Evolutionary conservation across 2,797 vertebrate species (phyloP), one percentile per base, ranked within the genome.

Genomic region (Menidia menidia): DNA sequence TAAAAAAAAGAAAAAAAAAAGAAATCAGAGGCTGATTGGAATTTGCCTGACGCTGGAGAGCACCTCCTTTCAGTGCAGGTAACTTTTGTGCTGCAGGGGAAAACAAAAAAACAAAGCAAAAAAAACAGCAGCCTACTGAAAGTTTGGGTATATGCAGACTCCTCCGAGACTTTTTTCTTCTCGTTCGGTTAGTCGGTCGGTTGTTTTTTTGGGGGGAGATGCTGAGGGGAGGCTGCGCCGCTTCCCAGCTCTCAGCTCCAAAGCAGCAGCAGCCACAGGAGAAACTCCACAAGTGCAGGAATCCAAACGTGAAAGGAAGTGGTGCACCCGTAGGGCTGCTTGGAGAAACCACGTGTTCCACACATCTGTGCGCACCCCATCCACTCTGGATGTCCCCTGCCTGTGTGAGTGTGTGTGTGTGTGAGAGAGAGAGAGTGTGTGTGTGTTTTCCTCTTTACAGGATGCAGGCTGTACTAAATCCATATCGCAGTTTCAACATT

Each of bases 311-410:
- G 81, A 86, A 81, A 92, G 91, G 92, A 92, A 88, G 90, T 82
- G 77, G 70, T 19, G 87, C 76, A 80, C 74, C 88, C 67, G 83
- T 19, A 80, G 81, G 82, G 81, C 88, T 89, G 87, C 86, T 75
- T 45, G 77, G 73, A 76, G 78, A 84, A 87, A 92, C 91, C 93
- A 93, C 93, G 93, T 95, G 93, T 81, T 91, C 91, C 90, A 33
- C 84, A 91, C 92, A 92, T 93, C 84, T 90, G 89, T 77, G 61
- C 73, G 75, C 87, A 84, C 69, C 73, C 78, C 68, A 58, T 73
- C 76, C 58, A 43, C 65, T 18, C 54, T 48, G 19, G 25, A 0
- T 57, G n/a, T 25, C 25, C 25, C 25, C 25, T 25, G 25, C 25
- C 2, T 1, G 25, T 25, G 25, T 25, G 25, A 25, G 25, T 25